These are phyloP conservation scores for Trypoxylus dichotomus DNA, from an alignment of 1,140 invertebrate genomes.

Conservation along the genomic window DNA sequence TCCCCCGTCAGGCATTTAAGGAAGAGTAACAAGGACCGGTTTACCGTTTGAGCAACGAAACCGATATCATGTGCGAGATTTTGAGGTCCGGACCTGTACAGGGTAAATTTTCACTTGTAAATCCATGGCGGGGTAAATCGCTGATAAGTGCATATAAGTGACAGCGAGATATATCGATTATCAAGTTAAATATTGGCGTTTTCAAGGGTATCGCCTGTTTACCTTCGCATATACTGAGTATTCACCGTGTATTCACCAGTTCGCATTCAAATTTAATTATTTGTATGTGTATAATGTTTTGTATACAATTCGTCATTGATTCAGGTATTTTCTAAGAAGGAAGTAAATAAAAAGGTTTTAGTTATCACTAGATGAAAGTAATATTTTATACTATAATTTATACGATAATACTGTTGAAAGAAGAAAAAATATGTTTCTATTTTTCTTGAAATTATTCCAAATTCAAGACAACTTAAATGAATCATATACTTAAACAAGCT, in stretches of 20 bases:
- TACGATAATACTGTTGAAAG: too few relatives aligned
- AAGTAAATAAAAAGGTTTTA: not conserved
- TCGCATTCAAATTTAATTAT: not conserved
- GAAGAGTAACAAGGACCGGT: slow-evolving; percentile 71
- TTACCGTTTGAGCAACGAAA: slow-evolving; percentile 74
- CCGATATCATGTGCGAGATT: slow-evolving; percentile 92
- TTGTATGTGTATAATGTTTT: not conserved
- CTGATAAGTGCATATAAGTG: not conserved
- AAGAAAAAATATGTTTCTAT: too few relatives aligned
- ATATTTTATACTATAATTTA: too few relatives aligned
- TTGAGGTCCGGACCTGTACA: slow-evolving; percentile 91
- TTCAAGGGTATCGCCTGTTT: not conserved
- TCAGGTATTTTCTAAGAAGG: not conserved
- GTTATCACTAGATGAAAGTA: too few relatives aligned
- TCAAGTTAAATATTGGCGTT: not conserved
- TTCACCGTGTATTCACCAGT: not conserved
- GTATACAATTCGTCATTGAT: not conserved
- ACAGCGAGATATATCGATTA: not conserved
- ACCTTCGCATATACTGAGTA: not conserved
- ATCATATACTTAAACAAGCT: too few relatives aligned
- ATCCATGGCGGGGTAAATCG: not conserved
- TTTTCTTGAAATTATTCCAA: too few relatives aligned
- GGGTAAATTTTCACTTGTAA: slow-evolving; percentile 66
- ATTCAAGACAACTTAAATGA: too few relatives aligned
- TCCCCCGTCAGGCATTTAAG: not conserved